phyloP scores from a whole-genome alignment of 2,888 invertebrate genomes.

The Gastracanthus pulcherrimus region DNA sequence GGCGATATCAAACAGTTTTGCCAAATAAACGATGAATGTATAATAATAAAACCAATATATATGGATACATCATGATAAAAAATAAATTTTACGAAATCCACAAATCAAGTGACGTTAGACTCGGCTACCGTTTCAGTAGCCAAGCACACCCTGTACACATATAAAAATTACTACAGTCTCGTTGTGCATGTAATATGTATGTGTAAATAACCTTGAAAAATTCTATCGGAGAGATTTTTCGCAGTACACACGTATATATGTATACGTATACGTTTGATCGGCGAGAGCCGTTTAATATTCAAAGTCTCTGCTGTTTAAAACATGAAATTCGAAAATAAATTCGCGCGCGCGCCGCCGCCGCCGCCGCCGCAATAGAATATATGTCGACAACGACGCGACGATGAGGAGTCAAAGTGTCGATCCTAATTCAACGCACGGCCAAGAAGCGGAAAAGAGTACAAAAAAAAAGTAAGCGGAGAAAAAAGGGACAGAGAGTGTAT shows the following conservation, averaged over 20 bases:
- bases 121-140: neutral
- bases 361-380: conserved; percentile 17
- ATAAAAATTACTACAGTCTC: conserved; percentile 25
- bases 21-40: too few species aligned
- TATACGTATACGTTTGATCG: neutral
- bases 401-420: neutral
- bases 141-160: neutral
- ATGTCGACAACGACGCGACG: neutral
- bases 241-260: neutral
- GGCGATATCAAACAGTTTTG: too few species aligned
- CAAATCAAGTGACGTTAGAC: too few species aligned
- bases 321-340: conserved; percentile 56
- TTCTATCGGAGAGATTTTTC: conserved; percentile 43
- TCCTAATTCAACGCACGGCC: conserved; percentile 52
- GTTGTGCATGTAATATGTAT: neutral
- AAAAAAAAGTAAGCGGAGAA: neutral
- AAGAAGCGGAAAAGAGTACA: neutral
- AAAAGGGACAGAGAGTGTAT: neutral
- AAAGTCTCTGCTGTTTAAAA: conserved; percentile 53
- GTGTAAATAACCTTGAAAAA: conserved; percentile 31
- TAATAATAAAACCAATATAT: too few species aligned
- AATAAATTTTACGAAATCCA: too few species aligned
- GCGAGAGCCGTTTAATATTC: conserved; percentile 44
- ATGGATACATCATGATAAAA: too few species aligned
- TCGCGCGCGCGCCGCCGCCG: too few species aligned